Percentiles rank a stretch among this genome's conserved stretches.
Evolutionary conservation across 1,140 invertebrate species (phyloP).

Genomic region (Oncopodura yosiiana): DNA sequence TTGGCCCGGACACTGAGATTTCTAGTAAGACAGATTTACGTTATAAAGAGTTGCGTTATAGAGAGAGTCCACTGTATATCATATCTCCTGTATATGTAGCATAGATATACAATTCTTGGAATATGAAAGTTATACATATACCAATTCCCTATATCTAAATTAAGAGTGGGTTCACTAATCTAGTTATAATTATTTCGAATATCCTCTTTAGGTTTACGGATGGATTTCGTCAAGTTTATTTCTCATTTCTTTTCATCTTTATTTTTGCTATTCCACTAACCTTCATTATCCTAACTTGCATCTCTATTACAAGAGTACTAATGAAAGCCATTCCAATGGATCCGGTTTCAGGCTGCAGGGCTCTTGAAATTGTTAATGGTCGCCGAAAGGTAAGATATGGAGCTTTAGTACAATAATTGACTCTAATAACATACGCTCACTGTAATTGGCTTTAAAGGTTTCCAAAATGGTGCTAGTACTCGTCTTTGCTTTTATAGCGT

Average conservation of each 20-base stretch:
- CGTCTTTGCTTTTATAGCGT: conserved; percentile 30
- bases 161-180: too few species aligned
- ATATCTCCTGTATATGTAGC: too few species aligned
- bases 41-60: too few species aligned
- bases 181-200: not conserved
- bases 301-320: conserved; percentile 41
- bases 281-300: conserved; percentile 42
- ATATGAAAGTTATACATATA: too few species aligned
- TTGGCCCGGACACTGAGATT: too few species aligned
- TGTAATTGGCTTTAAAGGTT: conserved; percentile 24
- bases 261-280: conserved; percentile 43
- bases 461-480: conserved; percentile 34
- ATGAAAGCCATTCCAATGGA: conserved; percentile 37
- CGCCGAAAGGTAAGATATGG: conserved; percentile 37
- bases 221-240: conserved; percentile 41
- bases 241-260: conserved; percentile 42
- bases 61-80: too few species aligned
- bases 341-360: conserved; percentile 34
- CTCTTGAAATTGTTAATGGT: conserved; percentile 36
- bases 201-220: conserved; percentile 30
- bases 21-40: too few species aligned
- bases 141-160: too few species aligned
- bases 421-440: not conserved
- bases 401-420: too few species aligned
- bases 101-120: too few species aligned